phyloP scores from a whole-genome alignment of 1,140 invertebrate genomes.

The Cotesia glomerata region DNA sequence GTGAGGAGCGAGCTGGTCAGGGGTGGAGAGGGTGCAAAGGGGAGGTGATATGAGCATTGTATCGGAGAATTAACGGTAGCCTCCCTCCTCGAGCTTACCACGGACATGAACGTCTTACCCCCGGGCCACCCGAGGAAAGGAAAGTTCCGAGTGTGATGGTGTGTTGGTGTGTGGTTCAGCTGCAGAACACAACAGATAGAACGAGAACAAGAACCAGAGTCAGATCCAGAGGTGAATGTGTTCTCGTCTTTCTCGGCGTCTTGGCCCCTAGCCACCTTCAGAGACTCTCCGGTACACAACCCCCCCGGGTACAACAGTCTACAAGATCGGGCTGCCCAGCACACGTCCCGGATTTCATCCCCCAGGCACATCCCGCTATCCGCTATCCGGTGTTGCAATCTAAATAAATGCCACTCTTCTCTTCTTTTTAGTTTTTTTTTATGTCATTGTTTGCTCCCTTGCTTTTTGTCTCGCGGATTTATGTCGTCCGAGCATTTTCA shows the following conservation, averaged over 20 bases:
- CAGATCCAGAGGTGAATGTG: neutral
- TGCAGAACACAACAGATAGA: neutral
- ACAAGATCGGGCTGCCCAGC: slow-evolving; percentile 43
- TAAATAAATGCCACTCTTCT: slow-evolving; percentile 22
- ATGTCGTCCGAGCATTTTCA: too few relatives aligned
- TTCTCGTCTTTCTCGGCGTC: slow-evolving; percentile 32
- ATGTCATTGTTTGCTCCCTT: neutral
- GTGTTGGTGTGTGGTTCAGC: neutral
- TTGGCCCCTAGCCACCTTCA: slow-evolving; percentile 36
- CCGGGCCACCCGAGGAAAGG: neutral
- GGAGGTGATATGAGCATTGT: slow-evolving; percentile 65
- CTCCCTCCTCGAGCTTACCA: slow-evolving; percentile 35
- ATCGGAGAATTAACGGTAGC: slow-evolving; percentile 64
- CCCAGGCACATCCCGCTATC: slow-evolving; percentile 12
- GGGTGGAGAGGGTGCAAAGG: slow-evolving; percentile 36
- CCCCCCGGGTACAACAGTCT: slow-evolving; percentile 36
- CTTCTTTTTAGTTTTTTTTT: neutral
- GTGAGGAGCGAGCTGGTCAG: slow-evolving; percentile 44
- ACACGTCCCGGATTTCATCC: slow-evolving; percentile 48
- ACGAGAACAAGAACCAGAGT: too few relatives aligned
- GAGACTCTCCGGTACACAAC: slow-evolving; percentile 32
- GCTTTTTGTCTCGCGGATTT: too few relatives aligned
- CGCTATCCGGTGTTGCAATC: slow-evolving; percentile 5
- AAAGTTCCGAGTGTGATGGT: too few relatives aligned
- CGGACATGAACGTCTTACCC: neutral